Conservation (phyloP, 2,113 vertebrate genomes). For the Megaceryle torquata region DNA sequence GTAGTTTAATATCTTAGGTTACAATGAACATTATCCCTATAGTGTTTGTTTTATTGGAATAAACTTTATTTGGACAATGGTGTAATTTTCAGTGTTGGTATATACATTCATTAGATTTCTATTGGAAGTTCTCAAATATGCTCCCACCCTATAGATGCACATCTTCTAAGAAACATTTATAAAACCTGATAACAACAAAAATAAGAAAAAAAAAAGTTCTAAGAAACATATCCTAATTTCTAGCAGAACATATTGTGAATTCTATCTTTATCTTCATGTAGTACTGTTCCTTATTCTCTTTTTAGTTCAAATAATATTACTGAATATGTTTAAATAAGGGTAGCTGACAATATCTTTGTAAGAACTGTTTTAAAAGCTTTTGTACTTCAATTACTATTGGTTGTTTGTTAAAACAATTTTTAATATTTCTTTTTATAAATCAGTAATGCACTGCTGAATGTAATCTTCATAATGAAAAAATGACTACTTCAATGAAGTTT, state of each 20-base stretch:
- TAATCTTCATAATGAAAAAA: neutral
- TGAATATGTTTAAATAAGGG: neutral
- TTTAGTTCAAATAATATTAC: neutral
- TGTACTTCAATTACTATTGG: neutral
- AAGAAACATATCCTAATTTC: neutral
- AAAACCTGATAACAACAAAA: neutral
- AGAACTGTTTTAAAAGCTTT: neutral
- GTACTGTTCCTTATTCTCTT: neutral
- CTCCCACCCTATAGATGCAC: neutral
- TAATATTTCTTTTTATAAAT: neutral
- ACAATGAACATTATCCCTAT: neutral
- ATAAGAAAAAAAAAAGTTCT: neutral
- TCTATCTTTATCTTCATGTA: neutral
- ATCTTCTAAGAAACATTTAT: neutral
- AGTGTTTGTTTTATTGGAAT: neutral
- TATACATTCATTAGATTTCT: neutral
- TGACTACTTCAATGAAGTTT: neutral
- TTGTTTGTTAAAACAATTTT: neutral
- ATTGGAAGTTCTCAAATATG: neutral
- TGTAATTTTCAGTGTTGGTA: neutral
- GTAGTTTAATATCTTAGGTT: neutral
- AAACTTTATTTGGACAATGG: neutral
- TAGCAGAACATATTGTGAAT: neutral
- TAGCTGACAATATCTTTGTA: neutral
- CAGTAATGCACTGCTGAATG: neutral